Evolutionary conservation across 2,113 vertebrate genomes (phyloP).

Genomic region (Arvicanthis niloticus): DNA sequence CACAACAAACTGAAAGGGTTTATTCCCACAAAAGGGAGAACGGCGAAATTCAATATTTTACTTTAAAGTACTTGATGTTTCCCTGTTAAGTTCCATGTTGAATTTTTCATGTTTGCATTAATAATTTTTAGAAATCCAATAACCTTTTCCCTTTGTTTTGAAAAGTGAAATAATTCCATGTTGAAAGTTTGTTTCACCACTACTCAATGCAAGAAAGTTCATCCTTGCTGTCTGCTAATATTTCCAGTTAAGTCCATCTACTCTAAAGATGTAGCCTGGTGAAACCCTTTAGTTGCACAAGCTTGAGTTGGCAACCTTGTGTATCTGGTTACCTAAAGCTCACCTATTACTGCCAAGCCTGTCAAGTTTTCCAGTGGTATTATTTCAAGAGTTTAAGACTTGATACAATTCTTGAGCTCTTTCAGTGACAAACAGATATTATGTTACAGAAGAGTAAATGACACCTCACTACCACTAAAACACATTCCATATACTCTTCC

Average conservation of each 20-base stretch:
- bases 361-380: slow-evolving; percentile 65
- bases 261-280: slow-evolving; percentile 46
- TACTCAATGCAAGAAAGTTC: not conserved
- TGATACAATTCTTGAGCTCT: slow-evolving; percentile 65
- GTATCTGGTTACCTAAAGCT: slow-evolving; percentile 65
- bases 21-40: not conserved
- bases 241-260: not conserved
- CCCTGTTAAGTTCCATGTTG: not conserved
- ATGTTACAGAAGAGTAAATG: slow-evolving; percentile 68
- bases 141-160: not conserved
- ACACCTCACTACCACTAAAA: slow-evolving; percentile 60
- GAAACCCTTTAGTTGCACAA: slow-evolving; percentile 40
- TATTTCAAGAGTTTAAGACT: slow-evolving; percentile 66
- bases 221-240: slow-evolving; percentile 1
- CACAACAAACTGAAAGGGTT: slow-evolving; percentile 13
- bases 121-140: slow-evolving; percentile 54
- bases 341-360: slow-evolving; percentile 23
- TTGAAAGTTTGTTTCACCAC: slow-evolving; percentile 30
- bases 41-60: slow-evolving; percentile 50
- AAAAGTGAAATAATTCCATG: slow-evolving; percentile 12
- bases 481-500: slow-evolving; percentile 45
- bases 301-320: slow-evolving; percentile 6
- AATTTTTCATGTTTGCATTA: slow-evolving; percentile 38
- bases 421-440: slow-evolving; percentile 54
- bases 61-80: not conserved